Evolutionary conservation across 2,113 vertebrate genomes (phyloP), one percentile per base, ranked within the genome.

Genomic region (Prietella phreatophila): DNA sequence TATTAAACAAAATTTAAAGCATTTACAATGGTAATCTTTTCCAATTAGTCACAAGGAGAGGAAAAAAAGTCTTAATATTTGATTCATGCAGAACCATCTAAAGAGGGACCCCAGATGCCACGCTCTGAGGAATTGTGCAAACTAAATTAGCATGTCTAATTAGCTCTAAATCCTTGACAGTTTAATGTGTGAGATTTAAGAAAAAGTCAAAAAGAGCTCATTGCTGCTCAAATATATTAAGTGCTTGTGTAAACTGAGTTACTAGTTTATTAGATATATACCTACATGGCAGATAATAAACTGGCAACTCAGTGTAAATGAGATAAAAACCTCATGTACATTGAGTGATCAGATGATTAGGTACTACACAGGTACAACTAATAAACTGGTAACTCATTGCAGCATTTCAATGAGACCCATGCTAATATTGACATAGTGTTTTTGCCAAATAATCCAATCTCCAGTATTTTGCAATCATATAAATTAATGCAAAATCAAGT

Each of bases 1-100:
- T 58, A 85, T 88, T 63, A 85, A 89, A 88, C 88, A 55, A 90
- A 55, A 85, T 47, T 84, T 82, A 86, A 87, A 67, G 58, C 60
- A 86, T 91, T 90, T 90, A 85, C 65, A 91, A 90, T 92, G 79
- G 86, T 89, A 88, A 91, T 89, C 83, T 88, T 91, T 89, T 80
- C 88, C 86, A 91, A 91, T 91, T 86, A 91, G 83, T 63, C 9
- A 67, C 83, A 39, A 86, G 84, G 69, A 20, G 42, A 65, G 53
- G 63, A 58, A 33, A 53, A 82, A 42, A 78, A 84, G 55, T 89
- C 86, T 87, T 90, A 76, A 92, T 67, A 75, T 91, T 91, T 88
- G 87, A 76, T 84, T 89, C 79, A 89, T 65, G 85, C 84, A 73
- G 76, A 83, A 82, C 88, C 86, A 84, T 91, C 91, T 93, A 92